Evolutionary conservation across 2,797 vertebrate species (phyloP), one percentile per base, ranked within the genome.

Genomic region (Corythornis leucogaster): DNA sequence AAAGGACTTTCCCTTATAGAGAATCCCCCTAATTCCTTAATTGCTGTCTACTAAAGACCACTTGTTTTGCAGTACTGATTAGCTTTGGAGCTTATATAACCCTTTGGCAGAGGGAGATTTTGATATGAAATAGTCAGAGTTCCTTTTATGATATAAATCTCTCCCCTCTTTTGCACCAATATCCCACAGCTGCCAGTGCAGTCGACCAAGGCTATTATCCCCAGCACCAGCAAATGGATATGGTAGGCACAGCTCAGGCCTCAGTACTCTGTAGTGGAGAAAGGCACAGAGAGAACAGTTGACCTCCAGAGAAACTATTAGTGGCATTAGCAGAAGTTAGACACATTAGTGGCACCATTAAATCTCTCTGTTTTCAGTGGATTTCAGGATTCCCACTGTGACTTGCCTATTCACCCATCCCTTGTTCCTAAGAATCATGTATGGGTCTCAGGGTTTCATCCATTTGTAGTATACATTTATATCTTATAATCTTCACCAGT

Each of bases 1-100:
- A 62, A 64, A 90, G 69, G 71, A 93, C 94, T 94, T 89, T 91
- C 89, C 43, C 86, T 95, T 91, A 92, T 46, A 89, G 79, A 90
- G 55, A 82, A 64, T 1, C 11, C 17, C 77, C 69, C 70, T 81
- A 85, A 91, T 89, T 89, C 77, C 68, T 79, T 89, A 94, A 85
- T 85, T 95, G 90, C 93, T 90, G 80, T 74, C 90, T 83, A 50
- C 51, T 64, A 69, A 87, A 91, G 81, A 85, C 89, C 87, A 87
- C 87, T 93, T 94, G 93, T 90, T 95, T 89, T 64, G 87, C 79
- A 43, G 66, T 35, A 19, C 35, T 62, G 77, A 78, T 89, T 69
- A 67, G 59, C 68, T 70, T 57, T 63, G 80, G 68, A 40, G 66
- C 48, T 42, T 54, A 70, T 88, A 58, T 22, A 73, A 30, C 26